Percentiles rank a stretch among this genome's conserved stretches.
Conservation (phyloP, 1,140 invertebrate genomes). For the Drosophila paulistorum region DNA sequence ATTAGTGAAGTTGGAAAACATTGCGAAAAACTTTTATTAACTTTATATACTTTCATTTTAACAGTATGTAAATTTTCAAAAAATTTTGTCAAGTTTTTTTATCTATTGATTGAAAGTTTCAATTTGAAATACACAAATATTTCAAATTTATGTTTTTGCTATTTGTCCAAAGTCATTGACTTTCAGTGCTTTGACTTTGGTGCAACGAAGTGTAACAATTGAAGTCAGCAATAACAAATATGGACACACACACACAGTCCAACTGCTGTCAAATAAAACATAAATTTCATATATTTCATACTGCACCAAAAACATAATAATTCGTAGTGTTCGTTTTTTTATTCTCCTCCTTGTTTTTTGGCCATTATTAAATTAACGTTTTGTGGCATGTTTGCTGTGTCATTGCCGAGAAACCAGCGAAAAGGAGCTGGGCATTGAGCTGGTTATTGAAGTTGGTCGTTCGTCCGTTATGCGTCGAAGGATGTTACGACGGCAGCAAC, state of each 20-base stretch:
- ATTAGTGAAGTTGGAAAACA: no score
- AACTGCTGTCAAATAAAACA: slow-evolving; percentile 26
- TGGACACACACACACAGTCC: slow-evolving; percentile 53
- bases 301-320: slow-evolving; percentile 59
- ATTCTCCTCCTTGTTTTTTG: slow-evolving; percentile 28
- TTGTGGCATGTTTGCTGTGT: slow-evolving; percentile 58
- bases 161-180: slow-evolving; percentile 72
- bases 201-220: slow-evolving; percentile 72
- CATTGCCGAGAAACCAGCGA: slow-evolving; percentile 32
- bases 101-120: slow-evolving; percentile 62
- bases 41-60: no score
- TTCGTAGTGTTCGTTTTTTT: slow-evolving; percentile 20
- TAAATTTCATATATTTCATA: slow-evolving; percentile 43
- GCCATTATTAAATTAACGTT: slow-evolving; percentile 79
- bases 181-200: slow-evolving; percentile 73
- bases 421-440: slow-evolving; percentile 27
- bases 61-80: no score
- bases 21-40: no score
- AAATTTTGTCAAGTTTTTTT: no score
- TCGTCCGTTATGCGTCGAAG: slow-evolving; percentile 77
- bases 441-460: slow-evolving; percentile 24
- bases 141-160: slow-evolving; percentile 47
- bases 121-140: not conserved
- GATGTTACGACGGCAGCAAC: slow-evolving; percentile 54
- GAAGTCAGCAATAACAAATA: slow-evolving; percentile 40